phyloP scores from a whole-genome alignment of 64 coral and sea anemone genomes.

The Dendronephthya gigantea region DNA sequence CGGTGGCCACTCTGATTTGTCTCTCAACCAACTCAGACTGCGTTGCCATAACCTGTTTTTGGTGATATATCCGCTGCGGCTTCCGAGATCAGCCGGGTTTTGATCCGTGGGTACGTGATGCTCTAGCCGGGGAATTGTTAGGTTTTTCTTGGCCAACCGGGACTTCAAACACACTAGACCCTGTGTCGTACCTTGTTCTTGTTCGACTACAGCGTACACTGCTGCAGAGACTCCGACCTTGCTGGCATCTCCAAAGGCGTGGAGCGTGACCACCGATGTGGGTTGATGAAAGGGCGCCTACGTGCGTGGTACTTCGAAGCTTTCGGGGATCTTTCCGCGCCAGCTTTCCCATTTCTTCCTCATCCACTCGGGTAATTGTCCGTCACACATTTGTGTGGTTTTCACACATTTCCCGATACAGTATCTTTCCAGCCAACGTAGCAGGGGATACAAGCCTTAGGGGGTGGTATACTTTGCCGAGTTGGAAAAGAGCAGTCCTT shows the following conservation, averaged over 20 bases:
- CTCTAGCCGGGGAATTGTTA: too few relatives aligned
- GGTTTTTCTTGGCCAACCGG: too few relatives aligned
- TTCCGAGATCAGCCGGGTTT: too few relatives aligned
- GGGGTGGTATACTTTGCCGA: slow-evolving; percentile 11
- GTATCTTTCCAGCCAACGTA: neutral
- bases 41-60: too few relatives aligned
- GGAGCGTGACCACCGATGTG: neutral
- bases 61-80: too few relatives aligned
- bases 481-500: neutral
- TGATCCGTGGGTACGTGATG: too few relatives aligned
- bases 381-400: neutral
- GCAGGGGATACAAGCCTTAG: neutral
- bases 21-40: too few relatives aligned
- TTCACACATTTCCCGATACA: neutral
- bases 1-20: too few relatives aligned
- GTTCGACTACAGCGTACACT: too few relatives aligned
- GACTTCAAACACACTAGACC: too few relatives aligned
- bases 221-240: neutral
- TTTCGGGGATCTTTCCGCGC: neutral
- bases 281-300: neutral
- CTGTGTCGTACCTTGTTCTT: too few relatives aligned
- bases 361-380: neutral
- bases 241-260: slow-evolving; percentile 15
- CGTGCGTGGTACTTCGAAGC: neutral
- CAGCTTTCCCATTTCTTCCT: neutral